Percentiles rank a stretch among this genome's conserved stretches.
Evolutionary conservation across 2,113 vertebrate genomes (phyloP).

Genomic region (Mobula birostris): DNA sequence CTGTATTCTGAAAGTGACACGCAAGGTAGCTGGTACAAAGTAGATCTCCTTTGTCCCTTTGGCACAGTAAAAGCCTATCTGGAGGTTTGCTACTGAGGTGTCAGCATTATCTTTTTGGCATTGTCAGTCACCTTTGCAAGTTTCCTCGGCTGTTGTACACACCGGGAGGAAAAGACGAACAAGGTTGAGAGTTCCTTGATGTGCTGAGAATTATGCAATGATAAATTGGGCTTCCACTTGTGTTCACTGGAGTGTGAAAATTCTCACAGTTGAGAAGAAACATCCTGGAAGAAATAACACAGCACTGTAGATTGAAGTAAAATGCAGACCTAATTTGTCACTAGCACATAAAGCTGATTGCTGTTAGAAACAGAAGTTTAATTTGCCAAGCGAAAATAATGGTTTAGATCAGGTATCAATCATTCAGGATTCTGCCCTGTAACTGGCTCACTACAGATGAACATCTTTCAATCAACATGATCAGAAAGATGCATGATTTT

Average conservation of each 20-base stretch:
- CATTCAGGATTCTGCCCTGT: neutral
- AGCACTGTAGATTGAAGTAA: neutral
- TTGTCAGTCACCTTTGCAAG: neutral
- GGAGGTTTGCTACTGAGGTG: neutral
- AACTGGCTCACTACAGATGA: neutral
- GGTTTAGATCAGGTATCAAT: neutral
- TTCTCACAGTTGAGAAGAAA: neutral
- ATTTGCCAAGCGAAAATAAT: neutral
- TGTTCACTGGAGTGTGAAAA: neutral
- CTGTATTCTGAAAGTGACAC: too few relatives aligned
- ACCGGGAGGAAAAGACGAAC: neutral
- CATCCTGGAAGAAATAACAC: neutral
- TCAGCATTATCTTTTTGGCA: neutral
- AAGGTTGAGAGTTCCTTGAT: conserved; percentile 17
- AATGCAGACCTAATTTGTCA: conserved; percentile 8
- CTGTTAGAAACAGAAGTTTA: neutral
- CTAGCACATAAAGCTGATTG: neutral
- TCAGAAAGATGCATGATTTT: too few relatives aligned
- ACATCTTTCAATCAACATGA: neutral
- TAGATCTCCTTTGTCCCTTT: neutral
- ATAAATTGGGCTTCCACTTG: conserved; percentile 19
- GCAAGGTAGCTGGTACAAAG: too few relatives aligned
- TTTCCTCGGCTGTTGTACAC: neutral
- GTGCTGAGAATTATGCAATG: conserved; percentile 6
- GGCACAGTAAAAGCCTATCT: neutral